Evolutionary conservation across 2,888 invertebrate genomes (phyloP).

Genomic region (Endotricha flammealis): DNA sequence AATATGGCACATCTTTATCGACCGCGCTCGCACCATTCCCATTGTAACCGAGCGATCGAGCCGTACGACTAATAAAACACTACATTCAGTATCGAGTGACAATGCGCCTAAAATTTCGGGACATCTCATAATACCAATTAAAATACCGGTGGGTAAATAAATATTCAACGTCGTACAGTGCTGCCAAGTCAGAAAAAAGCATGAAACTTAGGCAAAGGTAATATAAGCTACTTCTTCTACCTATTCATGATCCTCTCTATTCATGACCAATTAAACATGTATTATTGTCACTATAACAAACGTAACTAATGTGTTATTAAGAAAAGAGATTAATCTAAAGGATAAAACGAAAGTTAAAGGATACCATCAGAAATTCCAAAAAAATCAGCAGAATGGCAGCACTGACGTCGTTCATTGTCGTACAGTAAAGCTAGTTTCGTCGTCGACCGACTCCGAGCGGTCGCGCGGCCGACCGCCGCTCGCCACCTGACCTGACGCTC

Average conservation of each 20-base stretch:
- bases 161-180: slow-evolving; percentile 57
- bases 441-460: slow-evolving; percentile 42
- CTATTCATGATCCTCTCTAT: no score
- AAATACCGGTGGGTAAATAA: slow-evolving; percentile 76
- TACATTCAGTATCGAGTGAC: slow-evolving; percentile 45
- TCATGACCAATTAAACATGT: no score
- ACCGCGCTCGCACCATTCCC: slow-evolving; percentile 53
- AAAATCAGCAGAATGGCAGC: no score
- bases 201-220: no score
- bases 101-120: slow-evolving; percentile 61
- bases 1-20: slow-evolving; percentile 77
- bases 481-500: slow-evolving; percentile 24
- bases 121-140: slow-evolving; percentile 71
- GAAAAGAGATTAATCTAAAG: no score
- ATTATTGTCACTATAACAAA: no score
- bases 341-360: no score
- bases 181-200: no score
- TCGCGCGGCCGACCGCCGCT: slow-evolving; percentile 56
- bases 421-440: slow-evolving; percentile 45
- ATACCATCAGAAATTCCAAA: no score
- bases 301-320: no score
- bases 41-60: slow-evolving; percentile 43
- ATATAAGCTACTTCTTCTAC: no score
- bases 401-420: slow-evolving; percentile 43
- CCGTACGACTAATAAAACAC: slow-evolving; percentile 37